Evolutionary conservation across 1,140 invertebrate genomes (phyloP).

Genomic region (Musca vetustissima): DNA sequence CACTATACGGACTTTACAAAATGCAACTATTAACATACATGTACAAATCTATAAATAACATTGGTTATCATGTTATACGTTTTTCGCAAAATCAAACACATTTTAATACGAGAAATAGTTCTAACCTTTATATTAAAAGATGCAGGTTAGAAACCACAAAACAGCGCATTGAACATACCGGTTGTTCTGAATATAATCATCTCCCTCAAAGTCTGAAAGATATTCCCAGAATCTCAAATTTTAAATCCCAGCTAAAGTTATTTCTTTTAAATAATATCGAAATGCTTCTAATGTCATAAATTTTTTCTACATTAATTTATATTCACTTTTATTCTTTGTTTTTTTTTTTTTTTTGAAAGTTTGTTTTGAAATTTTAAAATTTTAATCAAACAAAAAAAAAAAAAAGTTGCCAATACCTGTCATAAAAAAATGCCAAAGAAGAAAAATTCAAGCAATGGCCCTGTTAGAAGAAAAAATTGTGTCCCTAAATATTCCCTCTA

Average conservation of each 20-base stretch:
- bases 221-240: not conserved
- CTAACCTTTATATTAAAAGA: not conserved
- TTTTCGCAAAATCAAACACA: not conserved
- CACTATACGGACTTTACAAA: not conserved
- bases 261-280: not conserved
- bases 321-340: no score
- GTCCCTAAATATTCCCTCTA: no score
- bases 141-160: conserved; percentile 6
- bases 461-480: no score
- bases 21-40: not conserved
- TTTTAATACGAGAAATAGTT: not conserved
- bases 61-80: not conserved
- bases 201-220: not conserved
- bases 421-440: no score
- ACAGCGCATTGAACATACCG: not conserved
- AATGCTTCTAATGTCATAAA: not conserved
- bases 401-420: no score
- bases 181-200: not conserved
- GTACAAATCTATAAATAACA: not conserved
- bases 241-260: not conserved
- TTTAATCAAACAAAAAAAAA: no score
- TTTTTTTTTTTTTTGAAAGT: no score
- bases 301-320: no score
- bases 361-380: no score
- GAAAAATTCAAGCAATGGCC: no score